phyloP scores from a whole-genome alignment of 2,797 vertebrate genomes.

The Rhinogobio ventralis region DNA sequence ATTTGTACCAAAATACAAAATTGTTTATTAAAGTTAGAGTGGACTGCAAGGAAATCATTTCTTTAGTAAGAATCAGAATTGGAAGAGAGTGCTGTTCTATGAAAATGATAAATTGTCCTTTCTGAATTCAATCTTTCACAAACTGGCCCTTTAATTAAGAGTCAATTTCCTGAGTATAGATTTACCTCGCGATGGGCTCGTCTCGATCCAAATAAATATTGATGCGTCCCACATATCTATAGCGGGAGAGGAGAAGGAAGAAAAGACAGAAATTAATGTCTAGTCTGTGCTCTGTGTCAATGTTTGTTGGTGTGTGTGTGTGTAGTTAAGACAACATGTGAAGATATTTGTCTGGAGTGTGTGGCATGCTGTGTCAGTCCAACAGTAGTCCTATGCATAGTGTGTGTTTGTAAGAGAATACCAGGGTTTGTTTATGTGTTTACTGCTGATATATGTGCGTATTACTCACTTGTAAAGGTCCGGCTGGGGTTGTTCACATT shows the following conservation, averaged over 20 bases:
- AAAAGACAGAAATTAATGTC: conserved; percentile 38
- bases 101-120: conserved; percentile 47
- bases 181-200: conserved; percentile 91
- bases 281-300: conserved; percentile 11
- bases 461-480: conserved; percentile 95
- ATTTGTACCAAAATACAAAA: not conserved
- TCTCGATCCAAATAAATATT: conserved; percentile 90
- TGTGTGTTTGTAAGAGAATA: conserved; percentile 26
- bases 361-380: conserved; percentile 18
- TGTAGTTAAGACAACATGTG: conserved; percentile 51
- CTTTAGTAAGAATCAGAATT: conserved; percentile 27
- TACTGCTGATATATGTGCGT: conserved; percentile 18
- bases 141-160: conserved; percentile 56
- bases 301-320: conserved; percentile 22
- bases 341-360: conserved; percentile 27
- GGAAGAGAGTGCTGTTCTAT: conserved; percentile 20
- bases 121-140: conserved; percentile 30
- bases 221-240: conserved; percentile 94
- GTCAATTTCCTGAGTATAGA: conserved; percentile 56
- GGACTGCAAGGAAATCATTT: conserved; percentile 7
- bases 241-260: conserved; percentile 23
- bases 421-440: conserved; percentile 23
- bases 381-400: not conserved
- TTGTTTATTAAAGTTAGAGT: conserved; percentile 16
- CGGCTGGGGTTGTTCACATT: conserved; percentile 97